Conservation (phyloP, 2,797 vertebrate species). For the Cichlasoma orientale region DNA sequence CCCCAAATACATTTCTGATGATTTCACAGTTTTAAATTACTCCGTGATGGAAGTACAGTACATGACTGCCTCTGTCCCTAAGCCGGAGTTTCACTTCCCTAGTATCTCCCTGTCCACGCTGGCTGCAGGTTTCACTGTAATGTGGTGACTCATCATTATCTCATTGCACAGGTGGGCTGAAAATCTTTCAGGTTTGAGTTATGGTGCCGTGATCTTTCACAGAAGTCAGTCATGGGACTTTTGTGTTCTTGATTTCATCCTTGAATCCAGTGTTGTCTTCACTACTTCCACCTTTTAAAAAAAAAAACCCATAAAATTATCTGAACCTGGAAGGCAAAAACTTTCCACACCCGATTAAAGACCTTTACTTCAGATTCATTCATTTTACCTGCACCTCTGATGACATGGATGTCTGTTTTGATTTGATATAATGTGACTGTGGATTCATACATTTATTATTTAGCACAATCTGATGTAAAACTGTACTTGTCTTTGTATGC, state of each 20-base stretch:
- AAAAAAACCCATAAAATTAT: neutral
- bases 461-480: neutral
- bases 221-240: neutral
- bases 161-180: slow-evolving; percentile 28
- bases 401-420: neutral
- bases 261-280: neutral
- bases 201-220: neutral
- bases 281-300: neutral
- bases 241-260: neutral
- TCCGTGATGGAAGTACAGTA: neutral
- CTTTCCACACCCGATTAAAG: neutral
- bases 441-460: neutral
- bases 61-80: neutral
- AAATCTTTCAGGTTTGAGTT: slow-evolving; percentile 5
- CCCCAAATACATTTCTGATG: neutral
- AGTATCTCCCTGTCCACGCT: neutral
- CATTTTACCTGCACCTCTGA: neutral
- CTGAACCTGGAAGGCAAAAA: neutral
- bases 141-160: slow-evolving; percentile 43
- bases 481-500: neutral
- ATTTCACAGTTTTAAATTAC: neutral
- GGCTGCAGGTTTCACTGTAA: slow-evolving; percentile 7
- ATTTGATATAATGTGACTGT: neutral
- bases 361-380: neutral
- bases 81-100: neutral